Evolutionary conservation across 2,888 invertebrate genomes (phyloP).

Genomic region (Escarpia spicata): DNA sequence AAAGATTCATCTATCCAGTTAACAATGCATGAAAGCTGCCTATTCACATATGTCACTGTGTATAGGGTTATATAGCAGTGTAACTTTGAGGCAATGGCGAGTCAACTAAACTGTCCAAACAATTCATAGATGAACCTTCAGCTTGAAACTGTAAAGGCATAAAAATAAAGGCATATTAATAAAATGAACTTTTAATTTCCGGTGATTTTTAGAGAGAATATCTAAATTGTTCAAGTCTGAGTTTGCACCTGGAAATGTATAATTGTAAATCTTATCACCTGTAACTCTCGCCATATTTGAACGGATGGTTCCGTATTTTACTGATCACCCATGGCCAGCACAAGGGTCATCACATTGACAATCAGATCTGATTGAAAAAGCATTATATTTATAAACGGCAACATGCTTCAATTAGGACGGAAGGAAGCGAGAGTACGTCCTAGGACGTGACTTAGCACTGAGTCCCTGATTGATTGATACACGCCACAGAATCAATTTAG

Average conservation of each 20-base stretch:
- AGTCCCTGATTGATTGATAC: not conserved
- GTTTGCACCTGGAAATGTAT: not conserved
- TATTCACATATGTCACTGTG: too few relatives aligned
- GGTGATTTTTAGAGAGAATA: too few relatives aligned
- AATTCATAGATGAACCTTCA: too few relatives aligned
- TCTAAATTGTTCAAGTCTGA: not conserved
- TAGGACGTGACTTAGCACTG: not conserved
- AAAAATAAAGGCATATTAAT: not conserved
- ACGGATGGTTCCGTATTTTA: not conserved
- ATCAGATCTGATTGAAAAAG: not conserved
- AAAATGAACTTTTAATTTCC: not conserved
- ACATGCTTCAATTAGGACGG: not conserved
- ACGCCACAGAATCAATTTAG: not conserved
- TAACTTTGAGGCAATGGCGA: too few relatives aligned
- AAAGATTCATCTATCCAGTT: too few relatives aligned
- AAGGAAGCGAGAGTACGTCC: not conserved
- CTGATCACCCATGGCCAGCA: not conserved
- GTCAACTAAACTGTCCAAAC: too few relatives aligned
- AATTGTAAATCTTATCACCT: not conserved
- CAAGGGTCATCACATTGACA: not conserved
- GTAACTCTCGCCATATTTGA: not conserved
- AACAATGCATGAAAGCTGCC: too few relatives aligned
- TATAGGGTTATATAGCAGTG: too few relatives aligned
- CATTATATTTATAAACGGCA: not conserved
- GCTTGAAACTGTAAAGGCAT: too few relatives aligned